A percentile compares a stretch with the other conserved stretches of the same genome.
phyloP scores from a whole-genome alignment of 2,888 invertebrate genomes.

The Brachynemurus nebulosus region DNA sequence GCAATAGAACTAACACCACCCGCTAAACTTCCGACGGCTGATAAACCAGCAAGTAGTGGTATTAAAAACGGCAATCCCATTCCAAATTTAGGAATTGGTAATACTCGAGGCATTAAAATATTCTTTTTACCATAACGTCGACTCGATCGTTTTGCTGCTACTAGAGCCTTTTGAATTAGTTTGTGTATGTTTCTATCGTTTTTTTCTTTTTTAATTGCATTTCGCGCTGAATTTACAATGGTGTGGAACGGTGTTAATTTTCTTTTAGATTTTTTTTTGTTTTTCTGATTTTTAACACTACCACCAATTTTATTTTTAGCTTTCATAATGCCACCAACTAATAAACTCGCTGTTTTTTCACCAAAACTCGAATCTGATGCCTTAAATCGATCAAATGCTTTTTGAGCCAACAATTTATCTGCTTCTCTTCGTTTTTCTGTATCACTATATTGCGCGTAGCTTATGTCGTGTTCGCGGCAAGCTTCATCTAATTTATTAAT shows the following conservation, averaged over 20 bases:
- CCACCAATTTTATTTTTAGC: conserved; percentile 18
- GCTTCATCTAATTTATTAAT: conserved; percentile 20
- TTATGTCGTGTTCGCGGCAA: conserved; percentile 21
- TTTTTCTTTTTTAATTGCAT: too few species aligned
- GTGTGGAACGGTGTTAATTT: too few species aligned
- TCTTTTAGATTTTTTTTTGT: too few species aligned
- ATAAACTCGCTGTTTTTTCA: conserved; percentile 19
- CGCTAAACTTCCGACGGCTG: conserved; percentile 22
- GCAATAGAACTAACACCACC: conserved; percentile 24
- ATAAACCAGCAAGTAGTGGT: conserved; percentile 23
- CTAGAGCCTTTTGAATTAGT: conserved; percentile 7
- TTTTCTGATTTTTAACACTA: too few species aligned
- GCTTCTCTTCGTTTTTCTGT: conserved; percentile 18
- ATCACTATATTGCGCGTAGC: conserved; percentile 14
- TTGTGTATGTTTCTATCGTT: conserved; percentile 16
- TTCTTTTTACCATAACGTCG: conserved; percentile 7
- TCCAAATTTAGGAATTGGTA: conserved; percentile 20
- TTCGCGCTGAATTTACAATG: too few species aligned
- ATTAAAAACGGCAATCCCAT: conserved; percentile 22
- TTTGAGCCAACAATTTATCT: conserved; percentile 21
- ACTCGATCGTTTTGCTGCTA: conserved; percentile 8
- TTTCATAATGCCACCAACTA: conserved; percentile 20
- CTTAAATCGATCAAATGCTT: conserved; percentile 18
- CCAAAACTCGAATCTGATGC: conserved; percentile 17
- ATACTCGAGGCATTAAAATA: conserved; percentile 17